Base-by-base conservation (phyloP, 2,113 vertebrate genomes). In the Pterocles gutturalis region DNA sequence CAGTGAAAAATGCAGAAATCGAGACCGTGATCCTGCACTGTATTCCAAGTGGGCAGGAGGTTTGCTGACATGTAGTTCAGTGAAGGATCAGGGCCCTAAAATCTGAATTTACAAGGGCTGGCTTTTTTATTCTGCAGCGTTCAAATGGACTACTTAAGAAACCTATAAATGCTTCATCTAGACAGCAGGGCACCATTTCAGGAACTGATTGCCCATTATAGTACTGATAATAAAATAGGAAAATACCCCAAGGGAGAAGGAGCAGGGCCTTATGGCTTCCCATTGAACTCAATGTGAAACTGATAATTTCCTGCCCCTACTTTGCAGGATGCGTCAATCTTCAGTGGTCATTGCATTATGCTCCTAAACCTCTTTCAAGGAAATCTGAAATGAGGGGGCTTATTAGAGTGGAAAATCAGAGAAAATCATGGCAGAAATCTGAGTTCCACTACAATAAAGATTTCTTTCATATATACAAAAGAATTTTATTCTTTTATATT, bases 121-220 rank as follows among this genome's bases (percentile, higher is more conserved):
- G 58, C 45, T 91, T 82, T 94, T 95, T 95, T 76, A 87, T 96
- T 95, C 91, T 82, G 28, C 73, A 83, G 36, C 89, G 89, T 93
- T 97, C 65, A 94, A 91, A 95, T 95, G 86, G 81, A 95, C 89
- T 96, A 89, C 92, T 95, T 95, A 89, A 93, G 94, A 97, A 89
- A 76, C 5, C 86, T 92, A 93, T 95, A 97, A 97, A 97, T 95
- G 90, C 94, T 89, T 96, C 92, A 94, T 96, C 94, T 91, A 96
- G 96, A 95, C 97, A 96, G 95, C 83, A 91, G 94, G 96, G 94
- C 95, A 96, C 90, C 96, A 85, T 96, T 97, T 97, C 94, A 97
- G 81, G 91, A 97, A 79, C 92, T 97, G 96, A 97, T 95, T 97
- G 89, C 89, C 95, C 86, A 93, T 97, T 97, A 97, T 96, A 87